phyloP scores from a whole-genome alignment of 1,140 invertebrate genomes.

The Piezodorus guildinii region DNA sequence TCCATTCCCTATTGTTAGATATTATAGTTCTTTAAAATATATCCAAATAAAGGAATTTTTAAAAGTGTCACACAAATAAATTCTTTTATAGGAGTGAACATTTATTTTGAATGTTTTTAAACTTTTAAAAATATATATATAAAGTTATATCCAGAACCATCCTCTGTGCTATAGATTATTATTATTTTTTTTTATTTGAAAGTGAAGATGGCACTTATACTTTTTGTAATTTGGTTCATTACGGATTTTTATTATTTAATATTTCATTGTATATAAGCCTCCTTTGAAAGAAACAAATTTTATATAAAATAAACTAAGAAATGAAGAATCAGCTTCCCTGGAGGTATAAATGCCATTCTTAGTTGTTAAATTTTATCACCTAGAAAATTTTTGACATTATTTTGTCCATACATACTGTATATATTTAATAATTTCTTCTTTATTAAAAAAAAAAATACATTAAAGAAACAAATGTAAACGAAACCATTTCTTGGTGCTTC shows the following conservation, averaged over 20 bases:
- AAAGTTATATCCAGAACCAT: not conserved
- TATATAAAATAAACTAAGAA: too few relatives aligned
- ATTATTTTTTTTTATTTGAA: not conserved
- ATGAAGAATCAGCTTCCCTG: not conserved
- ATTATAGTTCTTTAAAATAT: constrained; percentile 6
- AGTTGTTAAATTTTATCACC: constrained; percentile 1
- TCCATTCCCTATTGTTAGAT: constrained; percentile 14
- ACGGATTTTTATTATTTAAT: too few relatives aligned
- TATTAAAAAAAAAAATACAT: constrained; percentile 6
- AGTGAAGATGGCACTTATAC: constrained; percentile 1
- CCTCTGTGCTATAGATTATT: not conserved
- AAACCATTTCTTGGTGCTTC: not conserved
- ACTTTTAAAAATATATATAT: not conserved
- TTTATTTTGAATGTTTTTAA: constrained; percentile 2
- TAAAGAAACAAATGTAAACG: not conserved
- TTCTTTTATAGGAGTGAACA: constrained; percentile 1
- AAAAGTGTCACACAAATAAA: constrained; percentile 6
- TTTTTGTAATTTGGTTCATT: not conserved
- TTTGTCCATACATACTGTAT: not conserved
- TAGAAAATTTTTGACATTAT: constrained; percentile 5
- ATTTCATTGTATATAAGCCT: too few relatives aligned
- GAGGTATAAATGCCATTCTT: constrained; percentile 2
- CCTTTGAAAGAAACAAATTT: too few relatives aligned
- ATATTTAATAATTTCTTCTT: not conserved
- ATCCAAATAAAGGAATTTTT: constrained; percentile 1